Percentiles rank a stretch among this genome's conserved stretches.
Conservation (phyloP, 2,888 invertebrate species). For the Holacanthella duospinosa region DNA sequence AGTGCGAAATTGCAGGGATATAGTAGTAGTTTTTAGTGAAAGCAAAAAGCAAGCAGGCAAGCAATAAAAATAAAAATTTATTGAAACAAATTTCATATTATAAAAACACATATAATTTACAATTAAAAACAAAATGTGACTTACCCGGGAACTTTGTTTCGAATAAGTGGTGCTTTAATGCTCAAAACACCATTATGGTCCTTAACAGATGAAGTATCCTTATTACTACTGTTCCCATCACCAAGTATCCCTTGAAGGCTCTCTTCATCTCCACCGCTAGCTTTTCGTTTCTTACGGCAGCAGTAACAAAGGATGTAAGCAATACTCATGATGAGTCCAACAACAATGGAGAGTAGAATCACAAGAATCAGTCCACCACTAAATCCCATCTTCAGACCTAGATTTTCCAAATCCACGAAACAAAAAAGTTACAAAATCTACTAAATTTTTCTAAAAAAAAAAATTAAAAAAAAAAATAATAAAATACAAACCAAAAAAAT, state of each 20-base stretch:
- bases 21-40: too few relatives aligned
- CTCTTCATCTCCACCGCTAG: conserved; percentile 34
- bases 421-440: too few relatives aligned
- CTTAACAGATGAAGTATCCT: conserved; percentile 36
- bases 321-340: conserved; percentile 29
- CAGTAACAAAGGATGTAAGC: conserved; percentile 35
- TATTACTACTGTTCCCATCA: conserved; percentile 35
- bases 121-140: too few relatives aligned
- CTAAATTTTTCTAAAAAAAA: too few relatives aligned
- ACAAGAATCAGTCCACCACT: conserved; percentile 27
- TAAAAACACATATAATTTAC: too few relatives aligned
- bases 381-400: conserved; percentile 29
- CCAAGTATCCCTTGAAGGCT: conserved; percentile 37
- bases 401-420: too few relatives aligned
- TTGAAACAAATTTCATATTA: too few relatives aligned
- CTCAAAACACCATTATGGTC: conserved; percentile 36
- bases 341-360: conserved; percentile 26
- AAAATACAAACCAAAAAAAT: too few relatives aligned
- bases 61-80: too few relatives aligned
- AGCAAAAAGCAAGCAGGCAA: too few relatives aligned
- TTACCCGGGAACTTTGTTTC: conserved; percentile 34
- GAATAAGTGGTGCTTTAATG: conserved; percentile 35
- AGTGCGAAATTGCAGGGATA: too few relatives aligned
- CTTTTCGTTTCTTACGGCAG: conserved; percentile 35
- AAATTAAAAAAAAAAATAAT: too few relatives aligned